Base-by-base conservation (phyloP, 2,888 invertebrate species). In the Synanthedon vespiformis region DNA sequence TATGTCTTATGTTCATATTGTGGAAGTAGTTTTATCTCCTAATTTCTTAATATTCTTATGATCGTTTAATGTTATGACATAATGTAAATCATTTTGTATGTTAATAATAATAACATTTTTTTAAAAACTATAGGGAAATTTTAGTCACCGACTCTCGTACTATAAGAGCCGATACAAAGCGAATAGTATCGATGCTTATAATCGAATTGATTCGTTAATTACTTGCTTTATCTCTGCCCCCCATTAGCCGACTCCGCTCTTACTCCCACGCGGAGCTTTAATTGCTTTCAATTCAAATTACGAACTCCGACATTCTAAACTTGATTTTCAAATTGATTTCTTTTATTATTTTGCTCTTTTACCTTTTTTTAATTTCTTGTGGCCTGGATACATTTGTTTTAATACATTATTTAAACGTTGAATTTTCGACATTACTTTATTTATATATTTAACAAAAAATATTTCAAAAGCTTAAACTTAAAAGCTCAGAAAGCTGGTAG, bases 131-230 rank as follows among this genome's bases (percentile, higher is more conserved):
- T 10, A 34, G 12, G n/a, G 13, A 44, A 48, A 44, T 44, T 13
- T 14, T 44, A 3, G 40, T 14, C 13, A 14, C 51, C 13, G 51
- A 52, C 67, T 68, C 69, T 58, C 52, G 53, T 57, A 40, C 64
- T 66, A 69, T 52, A 56, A 34, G 60, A 61, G 67, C 57, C 56
- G 56, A 54, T 64, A 73, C 74, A 78, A 79, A 77, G 76, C 64
- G 14, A 12, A 18, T 34, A 34, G 8, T 34, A 34, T 34, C 34
- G 34, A 34, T 34, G 34, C 62, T 63, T 59, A 67, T 77, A 80
- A 81, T 81, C 77, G 74, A 76, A 77, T 75, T 78, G 80, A 80
- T 77, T 79, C 74, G 74, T 80, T 82, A 82, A 82, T 82, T 80
- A 79, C 76, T 62, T 56, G 65, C 63, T 66, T 77, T 80, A 80